Percentiles rank a stretch among this genome's conserved stretches.
Conservation (phyloP, 1,140 invertebrate species). For the Dufourea novaeangliae region DNA sequence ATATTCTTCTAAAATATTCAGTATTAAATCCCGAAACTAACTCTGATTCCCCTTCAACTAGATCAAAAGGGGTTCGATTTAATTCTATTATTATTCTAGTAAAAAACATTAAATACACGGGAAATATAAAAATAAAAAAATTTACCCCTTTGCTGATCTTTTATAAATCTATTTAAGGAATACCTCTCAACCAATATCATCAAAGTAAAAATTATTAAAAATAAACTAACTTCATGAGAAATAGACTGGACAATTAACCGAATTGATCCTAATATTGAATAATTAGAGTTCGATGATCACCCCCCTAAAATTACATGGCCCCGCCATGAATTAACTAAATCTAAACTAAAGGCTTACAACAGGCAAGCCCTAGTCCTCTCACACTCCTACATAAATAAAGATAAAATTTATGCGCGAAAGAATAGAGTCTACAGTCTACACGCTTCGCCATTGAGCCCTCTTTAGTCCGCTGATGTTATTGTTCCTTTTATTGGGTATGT, state of each 20-base stretch:
- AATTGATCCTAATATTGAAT: background rate
- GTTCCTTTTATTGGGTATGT: too few relatives aligned
- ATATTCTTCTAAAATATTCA: background rate
- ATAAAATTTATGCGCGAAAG: too few relatives aligned
- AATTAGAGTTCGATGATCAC: background rate
- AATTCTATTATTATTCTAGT: conserved; percentile 57
- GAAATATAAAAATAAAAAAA: conserved; percentile 81
- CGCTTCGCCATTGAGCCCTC: too few relatives aligned
- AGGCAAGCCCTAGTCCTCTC: too few relatives aligned
- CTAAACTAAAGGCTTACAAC: too few relatives aligned
- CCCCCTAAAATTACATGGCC: background rate
- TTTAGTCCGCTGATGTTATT: too few relatives aligned
- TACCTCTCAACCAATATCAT: background rate
- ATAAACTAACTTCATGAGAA: conserved; percentile 2
- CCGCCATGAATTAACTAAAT: too few relatives aligned
- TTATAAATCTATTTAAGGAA: background rate
- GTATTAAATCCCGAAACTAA: background rate
- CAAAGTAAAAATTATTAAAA: background rate
- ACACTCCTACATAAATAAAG: too few relatives aligned
- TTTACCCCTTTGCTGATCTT: conserved; percentile 25
- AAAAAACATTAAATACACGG: conserved; percentile 82
- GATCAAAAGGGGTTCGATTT: conserved; percentile 14
- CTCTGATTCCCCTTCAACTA: background rate
- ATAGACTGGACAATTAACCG: background rate
- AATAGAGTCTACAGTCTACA: too few relatives aligned